These are phyloP conservation scores for Erinaceus europaeus DNA, from an alignment of 2,113 vertebrate genomes.

Conservation along the genomic window DNA sequence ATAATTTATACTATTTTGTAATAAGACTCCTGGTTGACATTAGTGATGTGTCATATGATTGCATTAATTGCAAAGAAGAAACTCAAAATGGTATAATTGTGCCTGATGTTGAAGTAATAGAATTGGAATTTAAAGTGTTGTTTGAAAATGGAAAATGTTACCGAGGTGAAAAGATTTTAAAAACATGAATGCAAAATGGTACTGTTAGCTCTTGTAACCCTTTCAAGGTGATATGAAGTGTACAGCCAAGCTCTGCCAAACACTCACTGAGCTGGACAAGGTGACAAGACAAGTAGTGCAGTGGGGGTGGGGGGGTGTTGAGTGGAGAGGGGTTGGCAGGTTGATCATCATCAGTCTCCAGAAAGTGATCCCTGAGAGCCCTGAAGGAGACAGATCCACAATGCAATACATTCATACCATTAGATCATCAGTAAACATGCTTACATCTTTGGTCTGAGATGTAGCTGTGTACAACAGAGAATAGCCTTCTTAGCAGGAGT, in stretches of 20 bases:
- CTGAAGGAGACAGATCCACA: fast-evolving
- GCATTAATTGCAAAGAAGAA: slow-evolving; percentile 74
- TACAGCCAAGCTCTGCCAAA: background rate
- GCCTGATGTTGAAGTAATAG: slow-evolving; percentile 71
- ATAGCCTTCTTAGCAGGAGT: background rate
- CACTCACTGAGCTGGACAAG: background rate
- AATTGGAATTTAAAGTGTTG: slow-evolving; percentile 72
- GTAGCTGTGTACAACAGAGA: background rate
- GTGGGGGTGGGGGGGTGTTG: too few species aligned
- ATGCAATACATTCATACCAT: fast-evolving
- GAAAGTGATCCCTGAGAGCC: background rate
- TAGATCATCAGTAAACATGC: background rate
- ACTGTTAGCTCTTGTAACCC: slow-evolving; percentile 10
- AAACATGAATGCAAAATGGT: slow-evolving; percentile 51
- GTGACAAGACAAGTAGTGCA: background rate
- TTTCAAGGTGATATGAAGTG: background rate
- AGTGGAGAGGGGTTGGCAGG: too few species aligned
- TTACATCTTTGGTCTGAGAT: too few species aligned
- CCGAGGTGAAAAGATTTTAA: slow-evolving; percentile 58
- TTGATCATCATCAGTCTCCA: fast-evolving
- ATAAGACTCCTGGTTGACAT: slow-evolving; percentile 70
- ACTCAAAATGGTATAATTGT: slow-evolving; percentile 71
- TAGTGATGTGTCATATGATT: slow-evolving; percentile 73
- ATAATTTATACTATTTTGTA: slow-evolving; percentile 73
- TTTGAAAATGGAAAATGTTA: slow-evolving; percentile 65